Conservation (phyloP, 2,888 invertebrate species). For the Lottia scabra region DNA sequence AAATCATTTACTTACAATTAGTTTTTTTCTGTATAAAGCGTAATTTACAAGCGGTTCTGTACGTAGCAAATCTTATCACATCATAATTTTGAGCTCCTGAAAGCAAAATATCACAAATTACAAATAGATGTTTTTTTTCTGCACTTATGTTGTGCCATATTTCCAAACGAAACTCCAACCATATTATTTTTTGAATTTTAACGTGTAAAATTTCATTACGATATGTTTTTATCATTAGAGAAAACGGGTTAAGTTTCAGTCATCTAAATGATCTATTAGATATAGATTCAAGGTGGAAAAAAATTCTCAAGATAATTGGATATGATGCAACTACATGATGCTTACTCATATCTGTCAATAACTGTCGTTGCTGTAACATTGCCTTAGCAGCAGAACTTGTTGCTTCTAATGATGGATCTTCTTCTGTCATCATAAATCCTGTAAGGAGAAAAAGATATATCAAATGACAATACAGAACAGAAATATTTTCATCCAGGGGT, state of each 20-base stretch:
- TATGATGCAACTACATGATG: constrained; percentile 8
- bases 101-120: constrained; percentile 21
- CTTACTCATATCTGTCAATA: constrained; percentile 66
- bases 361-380: constrained; percentile 54
- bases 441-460: constrained; percentile 13
- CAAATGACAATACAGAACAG: too few relatives aligned
- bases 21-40: constrained; percentile 98
- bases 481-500: too few relatives aligned
- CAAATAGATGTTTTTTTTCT: too few relatives aligned
- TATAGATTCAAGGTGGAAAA: too few relatives aligned
- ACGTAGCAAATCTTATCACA: constrained; percentile 96
- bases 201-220: too few relatives aligned
- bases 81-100: constrained; percentile 77
- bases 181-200: too few relatives aligned
- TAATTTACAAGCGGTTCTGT: constrained; percentile 96
- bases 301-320: too few relatives aligned
- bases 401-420: constrained; percentile 50
- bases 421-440: constrained; percentile 55
- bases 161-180: too few relatives aligned
- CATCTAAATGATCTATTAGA: too few relatives aligned
- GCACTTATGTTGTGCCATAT: too few relatives aligned
- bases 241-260: too few relatives aligned
- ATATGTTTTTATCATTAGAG: too few relatives aligned
- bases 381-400: constrained; percentile 55
- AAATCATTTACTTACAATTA: constrained; percentile 80